Conservation (phyloP, 2,113 vertebrate species). For the Eupsittula cactorum region DNA sequence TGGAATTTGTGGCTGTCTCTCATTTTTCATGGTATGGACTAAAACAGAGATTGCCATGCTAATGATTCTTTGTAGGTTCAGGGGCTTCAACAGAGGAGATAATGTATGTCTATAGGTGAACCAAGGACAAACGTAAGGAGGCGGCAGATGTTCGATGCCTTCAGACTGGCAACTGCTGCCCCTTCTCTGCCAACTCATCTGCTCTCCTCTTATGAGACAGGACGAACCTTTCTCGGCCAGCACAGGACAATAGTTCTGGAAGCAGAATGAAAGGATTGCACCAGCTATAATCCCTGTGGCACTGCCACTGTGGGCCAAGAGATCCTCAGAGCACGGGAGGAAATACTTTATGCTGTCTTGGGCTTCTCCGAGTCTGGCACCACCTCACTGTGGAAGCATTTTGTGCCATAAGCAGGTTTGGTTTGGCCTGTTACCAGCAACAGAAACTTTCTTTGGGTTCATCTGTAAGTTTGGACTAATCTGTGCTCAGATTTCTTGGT, state of each 20-base stretch:
- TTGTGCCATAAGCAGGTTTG: background rate
- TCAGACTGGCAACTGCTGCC: background rate
- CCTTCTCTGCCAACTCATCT: background rate
- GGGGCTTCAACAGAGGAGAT: background rate
- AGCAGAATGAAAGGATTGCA: background rate
- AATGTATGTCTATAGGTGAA: background rate
- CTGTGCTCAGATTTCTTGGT: background rate
- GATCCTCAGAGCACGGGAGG: background rate
- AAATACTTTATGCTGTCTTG: background rate
- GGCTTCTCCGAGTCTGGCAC: background rate
- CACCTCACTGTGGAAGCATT: fast-evolving
- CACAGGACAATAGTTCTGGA: background rate
- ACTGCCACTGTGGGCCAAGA: background rate
- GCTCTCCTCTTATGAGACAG: background rate
- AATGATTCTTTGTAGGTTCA: background rate
- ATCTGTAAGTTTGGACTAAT: background rate
- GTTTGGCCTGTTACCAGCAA: background rate
- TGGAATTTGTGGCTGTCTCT: background rate
- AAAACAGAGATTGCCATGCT: background rate
- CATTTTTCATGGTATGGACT: background rate
- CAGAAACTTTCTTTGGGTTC: background rate
- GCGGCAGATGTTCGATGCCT: background rate
- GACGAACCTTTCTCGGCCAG: background rate
- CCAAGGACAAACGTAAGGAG: background rate
- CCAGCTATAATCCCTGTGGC: background rate